These are phyloP conservation scores for Cerastis rubricosa DNA, from an alignment of 2,888 invertebrate species.

Conservation along the genomic window DNA sequence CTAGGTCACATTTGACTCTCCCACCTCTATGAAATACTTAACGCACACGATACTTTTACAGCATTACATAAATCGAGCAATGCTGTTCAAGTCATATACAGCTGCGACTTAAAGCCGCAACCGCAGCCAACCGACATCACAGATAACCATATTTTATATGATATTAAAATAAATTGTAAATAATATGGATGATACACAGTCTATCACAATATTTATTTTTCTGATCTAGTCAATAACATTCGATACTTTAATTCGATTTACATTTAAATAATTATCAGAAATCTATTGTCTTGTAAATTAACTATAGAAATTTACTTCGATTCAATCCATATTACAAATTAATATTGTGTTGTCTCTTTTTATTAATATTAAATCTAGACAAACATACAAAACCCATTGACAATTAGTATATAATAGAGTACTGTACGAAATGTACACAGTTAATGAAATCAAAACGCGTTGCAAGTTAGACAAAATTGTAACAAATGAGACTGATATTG, in stretches of 20 bases:
- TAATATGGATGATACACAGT: slow-evolving; percentile 67
- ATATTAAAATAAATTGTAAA: slow-evolving; percentile 54
- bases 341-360: slow-evolving; percentile 69
- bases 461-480: slow-evolving; percentile 74
- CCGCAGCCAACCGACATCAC: slow-evolving; percentile 48
- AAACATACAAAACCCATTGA: slow-evolving; percentile 60
- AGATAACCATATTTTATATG: slow-evolving; percentile 53
- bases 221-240: slow-evolving; percentile 78
- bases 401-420: slow-evolving; percentile 34
- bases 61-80: slow-evolving; percentile 30
- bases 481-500: slow-evolving; percentile 85
- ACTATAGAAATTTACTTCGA: slow-evolving; percentile 57
- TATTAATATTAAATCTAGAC: slow-evolving; percentile 72
- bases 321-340: slow-evolving; percentile 48
- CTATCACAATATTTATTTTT: slow-evolving; percentile 72
- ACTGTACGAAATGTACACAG: slow-evolving; percentile 42
- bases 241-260: slow-evolving; percentile 63
- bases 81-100: slow-evolving; percentile 27
- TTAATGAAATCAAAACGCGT: slow-evolving; percentile 60
- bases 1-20: slow-evolving; percentile 38
- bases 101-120: slow-evolving; percentile 25
- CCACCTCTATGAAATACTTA: slow-evolving; percentile 48
- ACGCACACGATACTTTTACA: slow-evolving; percentile 25
- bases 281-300: slow-evolving; percentile 56
- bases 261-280: slow-evolving; percentile 57